These are phyloP conservation scores for Pristionchus japonicus DNA, from an alignment of 2,888 invertebrate species.

Conservation along the genomic window DNA sequence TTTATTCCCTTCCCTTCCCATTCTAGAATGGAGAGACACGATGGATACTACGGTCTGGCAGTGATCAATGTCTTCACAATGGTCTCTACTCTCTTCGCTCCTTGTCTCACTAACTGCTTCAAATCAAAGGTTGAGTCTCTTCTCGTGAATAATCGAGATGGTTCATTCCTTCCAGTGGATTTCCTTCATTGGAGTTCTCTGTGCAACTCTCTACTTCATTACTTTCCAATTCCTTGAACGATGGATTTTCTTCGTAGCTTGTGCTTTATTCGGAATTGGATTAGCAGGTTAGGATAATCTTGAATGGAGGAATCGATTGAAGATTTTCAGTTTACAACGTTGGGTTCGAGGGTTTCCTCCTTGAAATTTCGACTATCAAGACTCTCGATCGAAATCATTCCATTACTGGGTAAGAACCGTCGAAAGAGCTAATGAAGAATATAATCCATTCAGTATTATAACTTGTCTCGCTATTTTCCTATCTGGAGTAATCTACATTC, in stretches of 20 bases:
- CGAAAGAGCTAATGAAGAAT: not conserved
- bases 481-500: slow-evolving; percentile 7
- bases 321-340: not conserved
- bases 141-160: not conserved
- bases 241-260: slow-evolving; percentile 11
- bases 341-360: not conserved
- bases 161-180: slow-evolving; percentile 1
- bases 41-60: slow-evolving; percentile 18
- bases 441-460: not conserved
- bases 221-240: not conserved
- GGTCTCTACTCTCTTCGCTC: not conserved
- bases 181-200: not conserved
- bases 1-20: not conserved
- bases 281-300: not conserved
- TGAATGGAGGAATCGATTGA: not conserved
- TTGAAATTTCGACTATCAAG: not conserved
- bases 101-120: not conserved
- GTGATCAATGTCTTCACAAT: slow-evolving; percentile 8
- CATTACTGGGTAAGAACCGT: not conserved
- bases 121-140: not conserved
- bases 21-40: not conserved
- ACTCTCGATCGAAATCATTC: not conserved
- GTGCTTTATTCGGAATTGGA: slow-evolving; percentile 5
- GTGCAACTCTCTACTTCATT: not conserved
- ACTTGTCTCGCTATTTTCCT: slow-evolving; percentile 6